Evolutionary conservation across 2,113 vertebrate species (phyloP).

Genomic region (Lepus timidus): DNA sequence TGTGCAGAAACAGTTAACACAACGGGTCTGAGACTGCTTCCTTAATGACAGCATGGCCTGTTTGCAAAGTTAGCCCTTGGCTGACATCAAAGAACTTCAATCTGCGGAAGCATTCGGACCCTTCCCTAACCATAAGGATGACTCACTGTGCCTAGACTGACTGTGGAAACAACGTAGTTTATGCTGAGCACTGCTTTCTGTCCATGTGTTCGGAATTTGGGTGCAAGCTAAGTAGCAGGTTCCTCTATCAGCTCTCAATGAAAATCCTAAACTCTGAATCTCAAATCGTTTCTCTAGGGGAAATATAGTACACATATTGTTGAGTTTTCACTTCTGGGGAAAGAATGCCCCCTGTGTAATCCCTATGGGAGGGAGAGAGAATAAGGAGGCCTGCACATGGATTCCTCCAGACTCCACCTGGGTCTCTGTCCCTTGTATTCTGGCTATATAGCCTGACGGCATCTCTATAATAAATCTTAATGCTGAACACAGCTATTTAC

Average conservation of each 20-base stretch:
- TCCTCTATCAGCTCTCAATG: neutral
- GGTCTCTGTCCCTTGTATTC: neutral
- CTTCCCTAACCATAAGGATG: neutral
- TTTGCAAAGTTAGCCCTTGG: neutral
- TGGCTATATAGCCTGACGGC: neutral
- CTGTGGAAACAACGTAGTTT: neutral
- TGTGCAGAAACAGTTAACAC: neutral
- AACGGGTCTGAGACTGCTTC: neutral
- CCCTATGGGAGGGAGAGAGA: neutral
- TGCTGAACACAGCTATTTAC: neutral
- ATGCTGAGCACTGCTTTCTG: neutral
- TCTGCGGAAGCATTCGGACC: neutral
- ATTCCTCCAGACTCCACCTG: neutral
- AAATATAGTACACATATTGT: neutral
- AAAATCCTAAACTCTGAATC: slow-evolving; percentile 28
- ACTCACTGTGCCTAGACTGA: neutral
- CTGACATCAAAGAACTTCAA: neutral
- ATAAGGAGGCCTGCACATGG: neutral
- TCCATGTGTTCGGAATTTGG: slow-evolving; percentile 45
- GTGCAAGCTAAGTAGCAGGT: neutral
- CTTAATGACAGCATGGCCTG: neutral
- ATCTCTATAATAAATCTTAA: neutral
- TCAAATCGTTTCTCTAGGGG: neutral
- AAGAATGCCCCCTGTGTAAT: neutral
- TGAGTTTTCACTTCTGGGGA: neutral